Percentiles rank a stretch among this genome's conserved stretches.
phyloP scores from a whole-genome alignment of 2,113 vertebrate species.

The Oostethus manadensis region DNA sequence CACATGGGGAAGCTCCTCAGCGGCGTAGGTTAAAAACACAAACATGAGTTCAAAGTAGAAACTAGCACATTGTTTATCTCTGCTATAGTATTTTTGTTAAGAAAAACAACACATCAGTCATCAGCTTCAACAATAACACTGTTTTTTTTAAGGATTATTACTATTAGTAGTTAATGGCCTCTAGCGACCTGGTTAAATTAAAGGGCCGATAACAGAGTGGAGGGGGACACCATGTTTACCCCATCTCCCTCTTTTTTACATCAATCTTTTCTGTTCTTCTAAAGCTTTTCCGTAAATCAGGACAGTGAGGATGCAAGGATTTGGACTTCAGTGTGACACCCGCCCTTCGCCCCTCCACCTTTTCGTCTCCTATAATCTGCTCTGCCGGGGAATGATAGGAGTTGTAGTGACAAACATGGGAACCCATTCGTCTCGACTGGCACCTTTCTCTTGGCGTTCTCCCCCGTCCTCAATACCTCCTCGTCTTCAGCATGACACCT shows the following conservation, averaged over 20 bases:
- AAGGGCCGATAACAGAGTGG: constrained; percentile 53
- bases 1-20: constrained; percentile 4
- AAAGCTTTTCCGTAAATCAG: background rate
- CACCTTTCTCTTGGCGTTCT: constrained; percentile 18
- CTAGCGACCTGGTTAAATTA: constrained; percentile 46
- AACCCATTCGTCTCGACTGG: constrained; percentile 34
- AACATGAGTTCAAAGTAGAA: constrained; percentile 39
- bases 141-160: constrained; percentile 53
- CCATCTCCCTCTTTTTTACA: constrained; percentile 1
- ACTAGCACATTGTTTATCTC: constrained; percentile 57
- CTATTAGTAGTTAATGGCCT: constrained; percentile 44
- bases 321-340: background rate
- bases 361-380: constrained; percentile 25
- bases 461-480: constrained; percentile 19
- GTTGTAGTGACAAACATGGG: constrained; percentile 51
- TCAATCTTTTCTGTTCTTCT: constrained; percentile 27
- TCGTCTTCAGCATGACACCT: constrained; percentile 81
- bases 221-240: constrained; percentile 32
- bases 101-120: constrained; percentile 13
- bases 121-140: constrained; percentile 34
- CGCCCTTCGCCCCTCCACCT: background rate
- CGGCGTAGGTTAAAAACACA: constrained; percentile 42
- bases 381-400: constrained; percentile 41
- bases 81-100: constrained; percentile 45
- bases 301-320: constrained; percentile 14